phyloP scores from a whole-genome alignment of 1,140 invertebrate species.

The Aphis craccivora region DNA sequence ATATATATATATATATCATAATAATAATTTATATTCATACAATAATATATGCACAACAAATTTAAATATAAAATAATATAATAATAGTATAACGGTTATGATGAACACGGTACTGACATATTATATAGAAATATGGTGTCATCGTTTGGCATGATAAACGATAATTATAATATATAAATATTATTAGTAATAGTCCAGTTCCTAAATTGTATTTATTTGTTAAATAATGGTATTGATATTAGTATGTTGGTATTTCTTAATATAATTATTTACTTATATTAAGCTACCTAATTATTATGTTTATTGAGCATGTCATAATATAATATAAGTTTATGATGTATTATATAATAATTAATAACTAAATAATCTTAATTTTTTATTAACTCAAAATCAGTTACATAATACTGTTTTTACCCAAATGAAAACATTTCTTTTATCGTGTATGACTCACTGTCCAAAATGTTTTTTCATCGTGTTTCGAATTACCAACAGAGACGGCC shows the following conservation, averaged over 20 bases:
- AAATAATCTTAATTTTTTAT: not conserved
- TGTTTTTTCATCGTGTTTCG: not conserved
- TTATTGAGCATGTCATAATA: not conserved
- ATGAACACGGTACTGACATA: not conserved
- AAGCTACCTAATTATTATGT: not conserved
- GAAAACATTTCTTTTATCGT: too few species aligned
- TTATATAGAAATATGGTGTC: not conserved
- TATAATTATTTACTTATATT: not conserved
- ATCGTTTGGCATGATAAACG: not conserved
- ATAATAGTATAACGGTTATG: not conserved
- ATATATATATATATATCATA: too few species aligned
- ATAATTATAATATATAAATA: too few species aligned
- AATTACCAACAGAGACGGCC: not conserved
- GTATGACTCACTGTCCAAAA: not conserved
- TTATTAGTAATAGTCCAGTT: not conserved
- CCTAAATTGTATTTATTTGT: not conserved
- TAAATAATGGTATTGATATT: not conserved
- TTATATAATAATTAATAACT: not conserved
- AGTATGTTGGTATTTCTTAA: not conserved
- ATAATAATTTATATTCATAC: too few species aligned
- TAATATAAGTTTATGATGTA: not conserved
- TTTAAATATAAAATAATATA: not conserved
- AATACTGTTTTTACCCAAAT: rapidly evolving
- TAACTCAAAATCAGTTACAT: rapidly evolving
- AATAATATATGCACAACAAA: not conserved